Base-by-base conservation (phyloP, 2,888 invertebrate species). In the Carabus problematicus region DNA sequence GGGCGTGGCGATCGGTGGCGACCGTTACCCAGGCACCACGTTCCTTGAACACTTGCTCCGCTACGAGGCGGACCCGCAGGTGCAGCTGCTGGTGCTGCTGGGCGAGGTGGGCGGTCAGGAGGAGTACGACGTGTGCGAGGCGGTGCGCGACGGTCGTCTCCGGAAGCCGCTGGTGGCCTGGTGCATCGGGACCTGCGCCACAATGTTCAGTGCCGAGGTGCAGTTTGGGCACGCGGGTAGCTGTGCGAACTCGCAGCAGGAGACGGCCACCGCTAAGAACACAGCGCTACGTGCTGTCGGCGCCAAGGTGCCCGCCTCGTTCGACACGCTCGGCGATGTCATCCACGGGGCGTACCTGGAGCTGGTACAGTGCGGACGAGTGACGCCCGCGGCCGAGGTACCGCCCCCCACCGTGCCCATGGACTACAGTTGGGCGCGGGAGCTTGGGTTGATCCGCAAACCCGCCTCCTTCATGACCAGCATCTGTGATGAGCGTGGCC, bases 151-250 rank as follows among this genome's bases (percentile, higher is more conserved):
- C 55, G 90, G 91, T 0, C 84, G 87, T 66, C 90, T 99, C 74
- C 94, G 90, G 70, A 99, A 99, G 79, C 98, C 98, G 0, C 82
- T 99, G 76, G 93, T 99, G 0, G 97, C 97, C 1, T 99, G 99
- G 99, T 99, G 99, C 79, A 99, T 99, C 75, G 98, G 98, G 75
- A 82, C 82, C 0, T 82, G 82, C 70, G 82, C 86, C 83, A 88
- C 89, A 71, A 94, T 94, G 93, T 94, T 94, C 81, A 90, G 92
- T 0, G 87, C 93, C 0, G 91, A 91, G 74, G 82, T 99, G 8
- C 99, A 99, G 83, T 99, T 99, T 83, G 99, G 99, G 0, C 99
- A 99, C 85, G 99, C 99, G 73, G 99, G 99, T 6, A 97, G 98
- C 1, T 97, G 97, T 77, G 99, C 98, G 19, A 95, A 98, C 78